Conservation (phyloP, 1,140 invertebrate genomes). For the Drosophila ohnishii region DNA sequence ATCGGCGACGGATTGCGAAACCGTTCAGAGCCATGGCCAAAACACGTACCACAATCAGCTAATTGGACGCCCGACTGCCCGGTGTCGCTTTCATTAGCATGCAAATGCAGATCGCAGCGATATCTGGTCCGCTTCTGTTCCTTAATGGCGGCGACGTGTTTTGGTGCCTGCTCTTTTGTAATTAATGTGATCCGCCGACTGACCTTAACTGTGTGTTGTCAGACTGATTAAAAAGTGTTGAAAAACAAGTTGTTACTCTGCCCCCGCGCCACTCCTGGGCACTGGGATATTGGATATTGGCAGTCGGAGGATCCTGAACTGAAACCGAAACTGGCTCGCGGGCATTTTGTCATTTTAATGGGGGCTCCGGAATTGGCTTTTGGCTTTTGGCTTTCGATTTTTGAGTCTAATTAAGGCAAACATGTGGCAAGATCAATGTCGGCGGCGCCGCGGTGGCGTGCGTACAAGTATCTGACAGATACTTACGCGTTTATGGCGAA, state of each 20-base stretch:
- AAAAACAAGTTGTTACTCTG: slow-evolving; percentile 69
- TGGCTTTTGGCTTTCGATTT: slow-evolving; percentile 47
- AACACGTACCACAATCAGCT: slow-evolving; percentile 78
- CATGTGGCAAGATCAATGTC: slow-evolving; percentile 80
- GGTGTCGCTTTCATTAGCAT: slow-evolving; percentile 76
- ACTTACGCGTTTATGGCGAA: slow-evolving; percentile 44
- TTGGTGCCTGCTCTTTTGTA: slow-evolving; percentile 61
- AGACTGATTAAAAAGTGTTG: slow-evolving; percentile 77
- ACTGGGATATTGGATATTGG: slow-evolving; percentile 6
- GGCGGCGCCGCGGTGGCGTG: slow-evolving; percentile 56
- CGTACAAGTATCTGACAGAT: slow-evolving; percentile 57
- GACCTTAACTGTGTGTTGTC: slow-evolving; percentile 77
- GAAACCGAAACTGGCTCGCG: slow-evolving; percentile 40
- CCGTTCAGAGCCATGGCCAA: slow-evolving; percentile 67
- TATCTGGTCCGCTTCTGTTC: slow-evolving; percentile 44
- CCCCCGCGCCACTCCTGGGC: slow-evolving; percentile 22
- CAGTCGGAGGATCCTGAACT: slow-evolving; percentile 17
- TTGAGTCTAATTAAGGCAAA: slow-evolving; percentile 76
- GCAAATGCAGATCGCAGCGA: slow-evolving; percentile 46
- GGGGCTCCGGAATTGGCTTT: slow-evolving; percentile 40
- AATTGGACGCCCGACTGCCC: slow-evolving; percentile 66
- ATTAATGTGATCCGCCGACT: slow-evolving; percentile 71
- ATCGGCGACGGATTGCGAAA: slow-evolving; percentile 30
- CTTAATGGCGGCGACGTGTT: slow-evolving; percentile 74
- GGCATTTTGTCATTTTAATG: slow-evolving; percentile 74